Conservation (phyloP, 2,113 vertebrate genomes). For the Neoarius graeffei region DNA sequence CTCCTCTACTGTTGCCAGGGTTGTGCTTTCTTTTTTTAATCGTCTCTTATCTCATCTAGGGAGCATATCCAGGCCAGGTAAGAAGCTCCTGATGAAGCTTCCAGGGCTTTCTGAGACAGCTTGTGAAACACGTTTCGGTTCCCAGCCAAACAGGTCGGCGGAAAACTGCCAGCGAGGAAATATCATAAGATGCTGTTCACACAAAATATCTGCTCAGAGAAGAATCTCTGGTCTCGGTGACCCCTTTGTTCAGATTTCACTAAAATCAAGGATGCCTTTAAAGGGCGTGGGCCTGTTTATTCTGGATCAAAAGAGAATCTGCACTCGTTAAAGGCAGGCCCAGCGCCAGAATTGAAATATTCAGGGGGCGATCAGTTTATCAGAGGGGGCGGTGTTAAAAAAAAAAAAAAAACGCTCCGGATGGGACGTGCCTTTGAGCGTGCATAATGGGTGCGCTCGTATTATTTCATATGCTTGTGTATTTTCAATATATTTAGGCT, state of each 20-base stretch:
- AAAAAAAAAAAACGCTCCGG: too few species aligned
- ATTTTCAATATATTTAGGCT: too few species aligned
- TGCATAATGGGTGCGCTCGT: too few species aligned
- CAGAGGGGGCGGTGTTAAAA: too few species aligned
- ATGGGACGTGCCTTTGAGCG: too few species aligned
- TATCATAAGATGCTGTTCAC: too few species aligned
- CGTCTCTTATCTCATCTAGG: slow-evolving; percentile 48
- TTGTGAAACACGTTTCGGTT: slow-evolving; percentile 39
- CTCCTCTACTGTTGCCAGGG: slow-evolving; percentile 14
- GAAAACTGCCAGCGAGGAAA: neutral
- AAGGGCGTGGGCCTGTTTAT: neutral
- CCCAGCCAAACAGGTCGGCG: slow-evolving; percentile 19
- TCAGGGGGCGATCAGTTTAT: too few species aligned
- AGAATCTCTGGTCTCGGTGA: neutral
- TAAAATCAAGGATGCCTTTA: neutral
- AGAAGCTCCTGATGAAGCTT: slow-evolving; percentile 28
- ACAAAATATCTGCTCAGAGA: neutral
- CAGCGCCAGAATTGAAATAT: too few species aligned
- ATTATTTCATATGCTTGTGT: too few species aligned
- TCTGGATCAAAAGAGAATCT: too few species aligned
- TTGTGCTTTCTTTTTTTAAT: slow-evolving; percentile 24
- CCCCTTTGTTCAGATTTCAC: neutral
- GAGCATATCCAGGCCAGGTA: slow-evolving; percentile 40
- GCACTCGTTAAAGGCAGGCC: neutral
- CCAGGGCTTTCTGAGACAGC: slow-evolving; percentile 12